Evolutionary conservation across 1,140 invertebrate genomes (phyloP).

Genomic region (Drosophila tani): DNA sequence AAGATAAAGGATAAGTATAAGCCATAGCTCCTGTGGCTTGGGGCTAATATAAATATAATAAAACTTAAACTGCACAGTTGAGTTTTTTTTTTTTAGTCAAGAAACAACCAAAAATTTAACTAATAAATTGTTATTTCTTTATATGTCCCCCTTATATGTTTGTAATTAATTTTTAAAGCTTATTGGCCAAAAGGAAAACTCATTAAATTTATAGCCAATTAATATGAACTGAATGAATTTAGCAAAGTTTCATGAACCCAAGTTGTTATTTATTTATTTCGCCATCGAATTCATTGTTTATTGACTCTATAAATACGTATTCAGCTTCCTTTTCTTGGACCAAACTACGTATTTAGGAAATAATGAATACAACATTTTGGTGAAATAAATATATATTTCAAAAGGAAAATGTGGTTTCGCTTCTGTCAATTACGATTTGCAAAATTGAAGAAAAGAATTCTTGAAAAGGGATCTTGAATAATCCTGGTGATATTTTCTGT

Average conservation of each 20-base stretch:
- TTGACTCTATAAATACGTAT: conserved; percentile 3
- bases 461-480: background rate
- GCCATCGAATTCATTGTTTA: conserved; percentile 13
- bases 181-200: background rate
- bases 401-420: background rate
- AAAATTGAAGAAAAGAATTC: background rate
- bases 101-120: too few relatives aligned
- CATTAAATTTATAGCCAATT: conserved; percentile 14
- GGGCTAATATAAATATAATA: too few relatives aligned
- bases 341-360: background rate
- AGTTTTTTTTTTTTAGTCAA: too few relatives aligned
- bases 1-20: too few relatives aligned
- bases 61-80: too few relatives aligned
- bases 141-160: background rate
- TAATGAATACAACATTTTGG: background rate
- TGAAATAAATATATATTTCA: background rate
- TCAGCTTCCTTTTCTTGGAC: background rate
- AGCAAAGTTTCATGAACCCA: conserved; percentile 3
- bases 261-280: conserved; percentile 11
- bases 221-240: conserved; percentile 10
- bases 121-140: too few relatives aligned
- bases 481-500: background rate
- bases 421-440: background rate
- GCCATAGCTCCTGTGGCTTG: too few relatives aligned
- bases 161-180: conserved; percentile 11